These are phyloP conservation scores for Microplitis mediator DNA, from an alignment of 1,140 invertebrate genomes.

Conservation along the genomic window DNA sequence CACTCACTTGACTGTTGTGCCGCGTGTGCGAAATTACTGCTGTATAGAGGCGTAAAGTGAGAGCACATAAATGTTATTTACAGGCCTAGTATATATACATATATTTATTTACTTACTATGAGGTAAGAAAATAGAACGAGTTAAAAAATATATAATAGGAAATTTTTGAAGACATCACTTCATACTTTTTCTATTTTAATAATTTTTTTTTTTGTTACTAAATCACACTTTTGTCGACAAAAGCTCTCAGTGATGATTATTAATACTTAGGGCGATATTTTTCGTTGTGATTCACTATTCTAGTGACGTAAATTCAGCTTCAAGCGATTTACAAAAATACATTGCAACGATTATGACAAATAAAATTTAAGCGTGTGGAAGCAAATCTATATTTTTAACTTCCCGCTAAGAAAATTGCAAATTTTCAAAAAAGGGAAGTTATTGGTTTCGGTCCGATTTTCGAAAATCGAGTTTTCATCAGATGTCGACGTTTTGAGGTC, in stretches of 20 bases:
- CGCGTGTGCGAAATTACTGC: constrained; percentile 26
- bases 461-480: too few species aligned
- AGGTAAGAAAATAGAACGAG: too few species aligned
- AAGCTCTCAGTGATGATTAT: constrained; percentile 25
- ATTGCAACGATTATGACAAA: background rate
- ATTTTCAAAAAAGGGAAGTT: too few species aligned
- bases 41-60: constrained; percentile 17
- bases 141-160: too few species aligned
- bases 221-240: constrained; percentile 29
- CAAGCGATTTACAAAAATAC: background rate
- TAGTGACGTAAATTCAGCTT: background rate
- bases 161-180: too few species aligned
- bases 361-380: too few species aligned
- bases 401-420: too few species aligned
- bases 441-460: too few species aligned
- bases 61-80: constrained; percentile 30
- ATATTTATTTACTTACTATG: too few species aligned
- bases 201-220: background rate
- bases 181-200: background rate
- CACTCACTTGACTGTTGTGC: constrained; percentile 4
- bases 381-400: too few species aligned
- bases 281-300: background rate
- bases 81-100: background rate
- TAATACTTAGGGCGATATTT: background rate
- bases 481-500: too few species aligned